Conservation (phyloP, 2,888 invertebrate species). For the Odontocolon sp. region DNA sequence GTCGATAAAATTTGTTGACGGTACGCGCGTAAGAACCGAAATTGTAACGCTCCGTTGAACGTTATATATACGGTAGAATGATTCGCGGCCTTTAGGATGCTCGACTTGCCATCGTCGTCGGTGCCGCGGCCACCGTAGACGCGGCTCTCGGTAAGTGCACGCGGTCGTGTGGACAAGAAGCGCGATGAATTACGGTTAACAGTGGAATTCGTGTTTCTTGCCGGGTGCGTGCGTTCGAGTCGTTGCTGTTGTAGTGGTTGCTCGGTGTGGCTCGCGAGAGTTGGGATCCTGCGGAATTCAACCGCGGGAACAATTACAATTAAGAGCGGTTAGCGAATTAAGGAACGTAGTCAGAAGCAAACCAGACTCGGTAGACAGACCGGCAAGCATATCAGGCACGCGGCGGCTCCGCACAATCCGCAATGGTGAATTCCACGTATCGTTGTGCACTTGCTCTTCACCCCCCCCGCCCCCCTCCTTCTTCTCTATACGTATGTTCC, state of each 20-base stretch:
- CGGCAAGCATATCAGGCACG: conserved; percentile 22
- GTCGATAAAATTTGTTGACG: conserved; percentile 75
- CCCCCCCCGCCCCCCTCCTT: conserved; percentile 7
- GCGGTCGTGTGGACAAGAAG: conserved; percentile 66
- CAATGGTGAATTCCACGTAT: conserved; percentile 68
- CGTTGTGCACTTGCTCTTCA: conserved; percentile 52
- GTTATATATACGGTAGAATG: conserved; percentile 55
- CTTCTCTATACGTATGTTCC: conserved; percentile 27
- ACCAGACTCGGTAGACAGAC: conserved; percentile 61
- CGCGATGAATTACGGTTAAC: conserved; percentile 78
- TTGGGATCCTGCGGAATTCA: conserved; percentile 74
- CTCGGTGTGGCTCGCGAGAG: conserved; percentile 18
- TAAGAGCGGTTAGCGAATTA: conserved; percentile 81
- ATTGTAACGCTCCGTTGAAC: conserved; percentile 72
- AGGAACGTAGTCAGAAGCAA: conserved; percentile 73
- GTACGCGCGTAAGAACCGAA: conserved; percentile 70
- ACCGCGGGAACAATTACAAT: conserved; percentile 79
- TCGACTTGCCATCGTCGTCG: conserved; percentile 28
- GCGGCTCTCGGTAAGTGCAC: conserved; percentile 48
- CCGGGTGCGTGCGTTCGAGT: conserved; percentile 51
- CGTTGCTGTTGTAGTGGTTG: conserved; percentile 9
- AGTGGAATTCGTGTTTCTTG: conserved; percentile 79
- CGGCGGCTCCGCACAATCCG: conserved; percentile 7
- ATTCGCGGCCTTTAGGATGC: conserved; percentile 14
- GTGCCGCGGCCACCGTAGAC: conserved; percentile 32